Evolutionary conservation across 2,888 invertebrate species (phyloP).

Genomic region (Hypsopygia costalis): DNA sequence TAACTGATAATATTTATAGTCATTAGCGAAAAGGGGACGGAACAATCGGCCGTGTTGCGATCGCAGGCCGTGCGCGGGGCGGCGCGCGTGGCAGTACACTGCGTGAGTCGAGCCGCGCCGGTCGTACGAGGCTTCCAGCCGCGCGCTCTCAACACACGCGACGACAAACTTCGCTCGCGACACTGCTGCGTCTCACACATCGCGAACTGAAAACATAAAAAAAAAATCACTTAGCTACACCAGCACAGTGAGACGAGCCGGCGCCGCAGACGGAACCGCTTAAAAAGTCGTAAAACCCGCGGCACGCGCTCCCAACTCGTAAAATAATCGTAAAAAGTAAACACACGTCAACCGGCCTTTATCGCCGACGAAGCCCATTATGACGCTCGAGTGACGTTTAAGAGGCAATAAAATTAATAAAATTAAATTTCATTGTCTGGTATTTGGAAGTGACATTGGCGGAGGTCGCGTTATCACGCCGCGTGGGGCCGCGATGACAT

Average conservation of each 20-base stretch:
- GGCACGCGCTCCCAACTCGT: constrained; percentile 73
- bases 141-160: constrained; percentile 62
- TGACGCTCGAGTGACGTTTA: constrained; percentile 79
- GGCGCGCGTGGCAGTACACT: constrained; percentile 84
- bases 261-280: constrained; percentile 61
- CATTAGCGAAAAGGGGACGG: constrained; percentile 80
- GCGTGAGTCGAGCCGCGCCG: constrained; percentile 84
- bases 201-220: constrained; percentile 33
- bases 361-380: constrained; percentile 76
- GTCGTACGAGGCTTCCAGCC: constrained; percentile 60
- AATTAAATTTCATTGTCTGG: constrained; percentile 66
- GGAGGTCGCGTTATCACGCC: constrained; percentile 74
- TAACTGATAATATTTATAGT: constrained; percentile 78
- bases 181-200: constrained; percentile 44
- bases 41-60: constrained; percentile 65
- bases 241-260: constrained; percentile 45
- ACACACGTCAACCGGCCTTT: constrained; percentile 77
- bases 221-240: constrained; percentile 32
- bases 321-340: constrained; percentile 81
- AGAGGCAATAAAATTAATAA: constrained; percentile 79
- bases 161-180: constrained; percentile 72
- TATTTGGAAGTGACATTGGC: constrained; percentile 70
- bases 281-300: constrained; percentile 76
- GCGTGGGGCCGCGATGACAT: constrained; percentile 75
- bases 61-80: constrained; percentile 77